Evolutionary conservation across 2,113 vertebrate species (phyloP).

Genomic region (Vidua macroura): DNA sequence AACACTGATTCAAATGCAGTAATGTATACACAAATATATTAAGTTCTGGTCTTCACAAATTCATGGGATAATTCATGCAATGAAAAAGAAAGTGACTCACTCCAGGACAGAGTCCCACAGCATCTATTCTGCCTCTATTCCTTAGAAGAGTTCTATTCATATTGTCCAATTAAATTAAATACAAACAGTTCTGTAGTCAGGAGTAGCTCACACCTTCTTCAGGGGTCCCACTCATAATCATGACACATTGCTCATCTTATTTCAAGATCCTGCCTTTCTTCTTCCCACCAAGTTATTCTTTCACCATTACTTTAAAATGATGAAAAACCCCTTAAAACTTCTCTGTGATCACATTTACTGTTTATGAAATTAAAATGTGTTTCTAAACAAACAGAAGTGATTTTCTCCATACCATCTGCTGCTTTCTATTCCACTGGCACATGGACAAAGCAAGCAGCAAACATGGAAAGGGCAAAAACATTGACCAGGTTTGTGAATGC

Average conservation of each 20-base stretch:
- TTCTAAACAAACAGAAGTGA: slow-evolving; percentile 44
- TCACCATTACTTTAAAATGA: background rate
- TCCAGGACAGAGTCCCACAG: background rate
- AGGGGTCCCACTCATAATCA: background rate
- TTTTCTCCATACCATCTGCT: slow-evolving; percentile 30
- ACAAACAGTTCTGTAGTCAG: background rate
- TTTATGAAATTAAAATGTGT: slow-evolving; percentile 34
- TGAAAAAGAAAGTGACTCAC: background rate
- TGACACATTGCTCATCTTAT: background rate
- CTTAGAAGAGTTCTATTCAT: background rate
- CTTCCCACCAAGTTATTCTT: background rate
- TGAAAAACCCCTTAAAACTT: background rate
- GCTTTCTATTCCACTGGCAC: background rate
- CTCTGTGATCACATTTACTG: background rate
- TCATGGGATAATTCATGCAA: background rate
- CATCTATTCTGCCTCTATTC: background rate
- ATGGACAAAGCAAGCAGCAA: background rate
- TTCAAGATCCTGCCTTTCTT: background rate
- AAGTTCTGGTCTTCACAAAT: background rate
- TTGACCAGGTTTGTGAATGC: background rate
- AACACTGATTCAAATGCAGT: background rate
- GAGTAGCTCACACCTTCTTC: background rate
- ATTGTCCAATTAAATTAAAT: background rate
- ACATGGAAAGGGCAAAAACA: background rate
- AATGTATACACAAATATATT: background rate